Percentiles rank a stretch among this genome's conserved stretches.
These are phyloP conservation scores for Stichodactyla mertensii DNA, from an alignment of 64 coral and sea anemone species.

Conservation along the genomic window DNA sequence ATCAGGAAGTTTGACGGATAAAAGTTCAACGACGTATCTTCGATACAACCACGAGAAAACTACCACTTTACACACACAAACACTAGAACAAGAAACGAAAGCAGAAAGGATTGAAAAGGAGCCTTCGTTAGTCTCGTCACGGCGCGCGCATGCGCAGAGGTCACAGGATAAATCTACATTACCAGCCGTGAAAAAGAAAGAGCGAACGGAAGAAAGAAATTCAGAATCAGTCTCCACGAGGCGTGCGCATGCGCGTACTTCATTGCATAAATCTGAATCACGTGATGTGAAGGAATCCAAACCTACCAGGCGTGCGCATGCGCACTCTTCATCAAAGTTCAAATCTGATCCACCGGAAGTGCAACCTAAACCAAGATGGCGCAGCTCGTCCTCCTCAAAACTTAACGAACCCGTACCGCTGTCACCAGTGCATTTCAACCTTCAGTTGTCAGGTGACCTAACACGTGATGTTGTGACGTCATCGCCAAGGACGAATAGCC, in stretches of 20 bases:
- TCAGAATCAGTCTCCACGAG: neutral
- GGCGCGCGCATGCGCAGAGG: neutral
- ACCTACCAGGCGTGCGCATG: neutral
- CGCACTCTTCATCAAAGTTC: neutral
- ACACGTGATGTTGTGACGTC: neutral
- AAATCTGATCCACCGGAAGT: constrained; percentile 2
- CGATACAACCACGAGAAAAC: too few species aligned
- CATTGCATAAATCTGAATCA: neutral
- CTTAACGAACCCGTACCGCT: neutral
- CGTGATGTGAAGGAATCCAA: neutral
- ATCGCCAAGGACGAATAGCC: neutral
- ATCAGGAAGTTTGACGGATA: too few species aligned
- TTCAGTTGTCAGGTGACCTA: neutral
- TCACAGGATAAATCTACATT: neutral
- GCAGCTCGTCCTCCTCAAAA: neutral
- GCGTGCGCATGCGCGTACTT: neutral
- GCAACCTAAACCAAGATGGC: constrained; percentile 35
- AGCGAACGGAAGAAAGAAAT: neutral
- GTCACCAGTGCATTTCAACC: neutral
- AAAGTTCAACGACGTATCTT: too few species aligned
- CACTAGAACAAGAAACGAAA: too few species aligned
- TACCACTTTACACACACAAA: too few species aligned
- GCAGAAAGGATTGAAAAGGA: too few species aligned
- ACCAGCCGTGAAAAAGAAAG: neutral
- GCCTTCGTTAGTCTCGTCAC: neutral